These are phyloP conservation scores for Rhyzopertha dominica DNA, from an alignment of 1,140 invertebrate genomes.

Conservation along the genomic window DNA sequence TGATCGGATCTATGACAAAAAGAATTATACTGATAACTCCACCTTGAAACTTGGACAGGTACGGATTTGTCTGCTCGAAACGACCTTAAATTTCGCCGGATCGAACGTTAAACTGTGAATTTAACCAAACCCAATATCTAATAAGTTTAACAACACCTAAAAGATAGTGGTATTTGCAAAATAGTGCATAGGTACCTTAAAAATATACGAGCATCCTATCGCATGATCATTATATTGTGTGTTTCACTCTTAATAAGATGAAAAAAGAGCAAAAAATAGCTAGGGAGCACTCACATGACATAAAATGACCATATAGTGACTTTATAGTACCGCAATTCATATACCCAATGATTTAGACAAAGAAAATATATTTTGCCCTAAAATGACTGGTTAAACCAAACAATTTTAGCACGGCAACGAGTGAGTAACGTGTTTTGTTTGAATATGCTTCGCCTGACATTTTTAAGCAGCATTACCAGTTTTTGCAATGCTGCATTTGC, in stretches of 20 bases:
- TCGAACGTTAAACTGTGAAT: too few species aligned
- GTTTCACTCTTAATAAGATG: too few species aligned
- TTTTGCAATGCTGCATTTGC: not conserved
- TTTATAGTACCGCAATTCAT: too few species aligned
- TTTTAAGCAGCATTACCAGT: not conserved
- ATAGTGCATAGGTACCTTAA: not conserved
- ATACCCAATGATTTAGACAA: too few species aligned
- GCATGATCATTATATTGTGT: too few species aligned
- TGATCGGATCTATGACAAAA: not conserved
- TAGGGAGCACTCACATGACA: too few species aligned
- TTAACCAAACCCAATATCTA: not conserved
- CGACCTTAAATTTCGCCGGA: conserved; percentile 28
- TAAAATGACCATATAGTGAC: too few species aligned
- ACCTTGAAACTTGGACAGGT: conserved; percentile 13
- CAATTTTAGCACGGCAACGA: too few species aligned
- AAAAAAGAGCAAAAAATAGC: too few species aligned
- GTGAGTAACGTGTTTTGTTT: not conserved
- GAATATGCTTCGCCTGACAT: not conserved
- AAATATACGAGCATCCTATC: too few species aligned
- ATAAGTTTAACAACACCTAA: not conserved
- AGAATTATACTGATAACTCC: conserved; percentile 11
- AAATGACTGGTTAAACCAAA: too few species aligned
- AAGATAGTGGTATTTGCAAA: not conserved
- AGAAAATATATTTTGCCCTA: too few species aligned
- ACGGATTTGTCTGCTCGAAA: conserved; percentile 26